phyloP scores from a whole-genome alignment of 2,113 vertebrate genomes.

The Epinephelus cyanopodus region DNA sequence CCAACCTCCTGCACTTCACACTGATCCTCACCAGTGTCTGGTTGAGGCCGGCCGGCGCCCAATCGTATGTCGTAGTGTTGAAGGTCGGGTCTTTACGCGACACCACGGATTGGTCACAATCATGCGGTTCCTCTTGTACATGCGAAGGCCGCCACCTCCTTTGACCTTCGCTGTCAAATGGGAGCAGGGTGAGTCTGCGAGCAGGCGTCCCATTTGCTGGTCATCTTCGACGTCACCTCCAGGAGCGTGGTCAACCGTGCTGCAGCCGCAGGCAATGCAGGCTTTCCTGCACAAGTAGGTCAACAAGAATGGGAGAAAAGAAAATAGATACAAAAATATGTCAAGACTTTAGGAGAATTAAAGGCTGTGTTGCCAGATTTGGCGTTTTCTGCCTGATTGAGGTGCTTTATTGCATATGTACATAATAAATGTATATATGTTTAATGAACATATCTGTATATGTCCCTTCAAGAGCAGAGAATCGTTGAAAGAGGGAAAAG shows the following conservation, averaged over 20 bases:
- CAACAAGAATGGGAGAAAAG: neutral
- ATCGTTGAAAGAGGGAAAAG: neutral
- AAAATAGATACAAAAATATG: too few relatives aligned
- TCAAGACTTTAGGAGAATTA: neutral
- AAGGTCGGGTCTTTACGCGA: constrained; percentile 97
- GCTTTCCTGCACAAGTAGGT: constrained; percentile 86
- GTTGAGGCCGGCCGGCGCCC: constrained; percentile 92
- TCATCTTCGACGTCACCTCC: constrained; percentile 89
- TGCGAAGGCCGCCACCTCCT: constrained; percentile 88
- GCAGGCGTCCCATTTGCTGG: constrained; percentile 89
- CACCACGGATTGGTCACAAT: constrained; percentile 95
- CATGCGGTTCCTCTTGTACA: constrained; percentile 97
- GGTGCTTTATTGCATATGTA: neutral
- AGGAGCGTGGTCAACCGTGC: constrained; percentile 88
- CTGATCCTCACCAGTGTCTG: constrained; percentile 92
- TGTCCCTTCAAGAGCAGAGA: constrained; percentile 20
- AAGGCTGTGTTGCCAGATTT: neutral
- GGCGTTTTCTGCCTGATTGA: neutral
- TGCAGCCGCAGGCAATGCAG: constrained; percentile 90
- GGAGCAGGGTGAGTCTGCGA: constrained; percentile 88
- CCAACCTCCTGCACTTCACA: neutral
- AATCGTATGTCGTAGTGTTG: constrained; percentile 94
- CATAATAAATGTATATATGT: too few relatives aligned
- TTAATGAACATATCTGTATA: too few relatives aligned
- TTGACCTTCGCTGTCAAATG: constrained; percentile 91